Evolutionary conservation across 37 sponge, comb jelly and placozoan species (phyloP), one percentile per base, ranked within the genome.

Genomic region (Spongilla lacustris): DNA sequence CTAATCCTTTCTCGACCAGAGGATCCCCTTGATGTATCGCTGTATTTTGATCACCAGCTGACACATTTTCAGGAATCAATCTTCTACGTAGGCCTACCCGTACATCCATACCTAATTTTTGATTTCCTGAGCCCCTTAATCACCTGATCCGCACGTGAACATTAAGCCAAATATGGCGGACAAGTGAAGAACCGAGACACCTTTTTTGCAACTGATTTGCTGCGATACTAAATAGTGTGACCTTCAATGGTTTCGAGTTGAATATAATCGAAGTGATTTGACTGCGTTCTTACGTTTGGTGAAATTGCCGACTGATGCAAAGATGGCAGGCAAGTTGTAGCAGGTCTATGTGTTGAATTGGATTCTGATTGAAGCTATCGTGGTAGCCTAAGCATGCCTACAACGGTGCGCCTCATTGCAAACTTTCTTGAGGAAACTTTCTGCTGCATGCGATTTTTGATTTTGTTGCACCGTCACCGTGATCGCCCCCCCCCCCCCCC

Each of bases 171-270:
- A 82, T 36, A 82, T 82, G 82, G 82, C 82, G 82, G 82, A 66
- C 11, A 31, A 68, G 81, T 38, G n/a, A 22, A 58, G 31, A 22
- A 17, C 30, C 26, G 80, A 34, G 19, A 58, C 58, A 17, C 58
- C 6, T 41, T 41, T 41, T 41, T 41, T 41, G 41, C 6, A 41
- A 41, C 6, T 41, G 41, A 41, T 14, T 17, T 17, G 19, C 1
- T 58, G 58, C 21, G 1, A 17, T 58, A 17, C 11, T 17, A 58
- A 58, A 1, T 58, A 58, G 58, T 58, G 58, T 27, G 33, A 24
- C 78, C 49, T 49, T 49, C 78, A 77, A 48, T 77, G 78, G 49
- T 77, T 77, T 37, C 78, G n/a, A 77, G 38, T 77, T 58, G 78
- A 77, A 48, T n/a, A 77, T 14, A 58, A 58, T 58, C 58, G 19